Evolutionary conservation across 2,113 vertebrate species (phyloP).

Genomic region (Lagenorhynchus albirostris): DNA sequence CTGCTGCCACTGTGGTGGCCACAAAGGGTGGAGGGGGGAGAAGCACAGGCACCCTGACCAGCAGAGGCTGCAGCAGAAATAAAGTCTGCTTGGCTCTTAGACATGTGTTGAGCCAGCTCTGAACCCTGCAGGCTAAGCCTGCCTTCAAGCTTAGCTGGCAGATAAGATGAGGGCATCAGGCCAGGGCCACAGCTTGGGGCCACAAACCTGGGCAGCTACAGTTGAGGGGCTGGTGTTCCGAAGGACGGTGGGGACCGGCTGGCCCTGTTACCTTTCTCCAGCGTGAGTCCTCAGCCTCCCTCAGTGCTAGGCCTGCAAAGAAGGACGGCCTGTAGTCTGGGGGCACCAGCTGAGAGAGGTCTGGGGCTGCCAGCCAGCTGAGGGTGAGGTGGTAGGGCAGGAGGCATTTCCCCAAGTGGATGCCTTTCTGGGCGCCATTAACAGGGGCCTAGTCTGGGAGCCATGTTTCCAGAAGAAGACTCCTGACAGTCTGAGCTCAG

Average conservation of each 20-base stretch:
- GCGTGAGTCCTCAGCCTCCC: background rate
- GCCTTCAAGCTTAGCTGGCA: background rate
- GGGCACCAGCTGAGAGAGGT: background rate
- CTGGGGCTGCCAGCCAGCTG: background rate
- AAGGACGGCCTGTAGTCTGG: background rate
- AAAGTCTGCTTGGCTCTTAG: constrained; percentile 52
- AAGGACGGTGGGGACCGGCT: background rate
- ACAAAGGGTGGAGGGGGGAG: background rate
- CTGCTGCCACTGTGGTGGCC: background rate
- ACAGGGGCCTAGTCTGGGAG: background rate
- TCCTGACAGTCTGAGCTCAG: background rate
- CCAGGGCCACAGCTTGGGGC: background rate
- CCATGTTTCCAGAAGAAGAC: background rate
- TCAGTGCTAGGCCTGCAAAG: background rate
- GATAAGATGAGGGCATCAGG: background rate
- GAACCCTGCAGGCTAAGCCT: background rate
- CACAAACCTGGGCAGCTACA: background rate
- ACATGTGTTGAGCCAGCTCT: constrained; percentile 11
- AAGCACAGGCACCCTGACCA: background rate
- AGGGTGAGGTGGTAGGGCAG: background rate
- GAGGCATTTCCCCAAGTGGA: background rate
- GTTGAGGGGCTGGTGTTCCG: background rate
- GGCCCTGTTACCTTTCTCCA: background rate
- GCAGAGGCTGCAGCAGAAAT: constrained; percentile 48
- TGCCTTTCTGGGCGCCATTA: background rate